Evolutionary conservation across 2,888 invertebrate genomes (phyloP), one percentile per base, ranked within the genome.

Genomic region (Horisme vitalbata): DNA sequence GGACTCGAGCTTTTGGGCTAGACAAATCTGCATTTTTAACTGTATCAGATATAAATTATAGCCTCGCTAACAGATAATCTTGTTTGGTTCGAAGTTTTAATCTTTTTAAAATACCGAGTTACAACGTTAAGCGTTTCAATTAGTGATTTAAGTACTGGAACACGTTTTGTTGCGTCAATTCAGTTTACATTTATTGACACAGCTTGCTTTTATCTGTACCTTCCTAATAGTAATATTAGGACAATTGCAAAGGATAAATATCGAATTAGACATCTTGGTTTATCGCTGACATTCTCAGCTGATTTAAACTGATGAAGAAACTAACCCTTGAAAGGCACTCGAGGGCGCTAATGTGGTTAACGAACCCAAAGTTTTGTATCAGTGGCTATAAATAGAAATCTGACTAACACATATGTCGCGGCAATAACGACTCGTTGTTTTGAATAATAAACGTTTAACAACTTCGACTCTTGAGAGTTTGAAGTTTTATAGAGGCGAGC

Each of bases 331-430:
- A 31, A 35, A 46, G 28, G 39, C 32, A 44, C 24, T 49, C 36
- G 45, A 44, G 38, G 37, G 35, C 27, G 66, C 59, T 63, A 63
- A 61, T 55, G 60, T 54, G 60, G 60, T 78, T 75, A 83, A 83
- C 68, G 83, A 82, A 80, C 81, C 67, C 55, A 21, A 65, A 71
- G 68, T 77, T 69, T 69, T 66, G 71, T 77, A 81, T 80, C 75
- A 69, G 64, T 57, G 45, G 45, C 37, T 80, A 83, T 72, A 80
- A 77, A 84, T 87, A 87, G 83, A 65, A 55, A 66, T 68, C 63
- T 82, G 84, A 86, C 79, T 77, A 78, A 83, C 61, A 54, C 61
- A 54, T 50, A 71, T 75, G 75, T 76, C 79, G 72, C 65, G 63
- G 56, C 65, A 62, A 67, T 74, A 68, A 68, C 65, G 57, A 61